Evolutionary conservation across 2,888 invertebrate species (phyloP), one percentile per base, ranked within the genome.

Genomic region (Orchestes rusci): DNA sequence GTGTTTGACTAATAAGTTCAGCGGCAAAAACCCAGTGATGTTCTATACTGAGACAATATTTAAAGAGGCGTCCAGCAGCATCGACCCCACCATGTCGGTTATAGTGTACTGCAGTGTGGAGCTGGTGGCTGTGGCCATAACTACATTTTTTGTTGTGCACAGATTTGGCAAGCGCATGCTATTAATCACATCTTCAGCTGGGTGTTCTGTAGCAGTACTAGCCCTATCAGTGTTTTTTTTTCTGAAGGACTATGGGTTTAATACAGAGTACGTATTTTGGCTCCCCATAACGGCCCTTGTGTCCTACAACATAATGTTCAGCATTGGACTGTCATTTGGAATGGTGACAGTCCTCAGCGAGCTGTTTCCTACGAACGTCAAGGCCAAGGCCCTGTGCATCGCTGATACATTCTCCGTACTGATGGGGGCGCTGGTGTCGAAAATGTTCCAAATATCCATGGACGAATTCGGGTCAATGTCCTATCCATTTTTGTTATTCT

Each of bases 21-120:
- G 77, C 56, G 80, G 80, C 1, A 78, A 78, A 49, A 77, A 77
- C 45, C 77, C 79, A 1, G 72, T 79, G 7, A 70, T 79, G 4
- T 75, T 78, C 3, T 79, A 79, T 56, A 74, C 78, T 0, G 75
- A 78, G 46, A 69, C 69, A 1, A 83, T 84, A 55, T 82, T 84
- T 58, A 70, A 71, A 53, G 58, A 65, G 19, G 60, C 65, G 28
- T 66, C 65, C 3, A 70, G 67, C 33, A 64, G 66, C 20, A 66
- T 79, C 17, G 62, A 68, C 46, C 68, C 76, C 2, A 72, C 74
- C 51, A 63, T 75, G 45, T 75, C 76, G 19, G 75, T 77, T 1
- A 75, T 79, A 10, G 71, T 78, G 50, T 68, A 76, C 37, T 76
- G 76, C 42, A 70, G 72, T 41, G 73, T 76, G 17, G 77, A 77